Conservation (phyloP, 2,888 invertebrate genomes). For the Tinea pellionella region DNA sequence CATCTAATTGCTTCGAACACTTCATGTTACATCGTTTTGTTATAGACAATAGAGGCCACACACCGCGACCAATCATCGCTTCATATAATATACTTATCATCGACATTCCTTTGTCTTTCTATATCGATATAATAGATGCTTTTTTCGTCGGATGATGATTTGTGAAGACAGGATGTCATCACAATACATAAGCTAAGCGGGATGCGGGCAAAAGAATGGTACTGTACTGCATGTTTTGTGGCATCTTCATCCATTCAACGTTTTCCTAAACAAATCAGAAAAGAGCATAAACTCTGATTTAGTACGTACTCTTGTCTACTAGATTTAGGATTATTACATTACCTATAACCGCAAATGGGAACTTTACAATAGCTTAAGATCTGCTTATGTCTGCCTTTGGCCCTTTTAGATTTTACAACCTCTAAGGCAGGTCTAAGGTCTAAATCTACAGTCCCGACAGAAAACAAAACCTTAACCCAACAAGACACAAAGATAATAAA, state of each 20-base stretch:
- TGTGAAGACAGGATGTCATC: conserved; percentile 59
- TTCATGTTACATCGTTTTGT: conserved; percentile 21
- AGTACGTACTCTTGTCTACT: neutral
- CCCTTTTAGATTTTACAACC: too few relatives aligned
- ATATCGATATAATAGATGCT: conserved; percentile 32
- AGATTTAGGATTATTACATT: too few relatives aligned
- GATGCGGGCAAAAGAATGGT: conserved; percentile 62
- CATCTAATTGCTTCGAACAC: conserved; percentile 37
- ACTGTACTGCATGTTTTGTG: conserved; percentile 38
- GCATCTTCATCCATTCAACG: conserved; percentile 16
- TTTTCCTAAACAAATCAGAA: neutral
- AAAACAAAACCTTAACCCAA: neutral
- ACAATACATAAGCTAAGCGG: conserved; percentile 47
- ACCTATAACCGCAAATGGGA: neutral
- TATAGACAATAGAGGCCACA: conserved; percentile 41
- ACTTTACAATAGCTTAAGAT: neutral
- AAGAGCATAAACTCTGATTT: neutral
- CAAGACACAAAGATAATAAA: neutral
- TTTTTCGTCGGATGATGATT: conserved; percentile 47
- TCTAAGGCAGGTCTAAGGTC: too few relatives aligned
- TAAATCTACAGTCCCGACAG: too few relatives aligned
- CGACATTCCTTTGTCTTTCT: conserved; percentile 41
- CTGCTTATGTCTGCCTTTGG: neutral
- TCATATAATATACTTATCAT: conserved; percentile 26
- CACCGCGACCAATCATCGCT: conserved; percentile 51